A percentile compares a stretch with the other conserved stretches of the same genome.
Conservation (phyloP, 2,797 vertebrate species). For the Rallus crepitans region DNA sequence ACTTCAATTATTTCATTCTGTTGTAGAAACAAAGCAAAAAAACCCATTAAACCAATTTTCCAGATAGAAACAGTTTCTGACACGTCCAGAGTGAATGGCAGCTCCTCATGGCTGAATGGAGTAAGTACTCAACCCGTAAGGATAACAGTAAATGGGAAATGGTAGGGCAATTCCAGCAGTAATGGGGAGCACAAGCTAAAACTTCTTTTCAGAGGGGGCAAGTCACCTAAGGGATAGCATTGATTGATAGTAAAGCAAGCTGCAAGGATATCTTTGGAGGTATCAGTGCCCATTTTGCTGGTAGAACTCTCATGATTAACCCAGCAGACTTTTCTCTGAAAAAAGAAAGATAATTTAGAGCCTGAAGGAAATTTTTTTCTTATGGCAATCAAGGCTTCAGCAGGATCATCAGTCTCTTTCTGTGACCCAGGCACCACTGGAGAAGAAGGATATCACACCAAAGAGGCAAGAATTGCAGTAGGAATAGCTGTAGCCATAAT, state of each 20-base stretch:
- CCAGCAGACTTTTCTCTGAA: not conserved
- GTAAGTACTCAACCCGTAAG: not conserved
- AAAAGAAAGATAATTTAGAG: not conserved
- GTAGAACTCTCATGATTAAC: not conserved
- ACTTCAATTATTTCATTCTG: not conserved
- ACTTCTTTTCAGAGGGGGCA: not conserved
- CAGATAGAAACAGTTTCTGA: not conserved
- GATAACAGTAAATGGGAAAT: not conserved
- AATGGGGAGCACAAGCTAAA: not conserved
- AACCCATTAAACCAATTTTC: not conserved
- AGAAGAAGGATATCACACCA: not conserved
- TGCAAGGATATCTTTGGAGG: not conserved
- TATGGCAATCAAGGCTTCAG: not conserved
- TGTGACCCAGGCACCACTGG: not conserved
- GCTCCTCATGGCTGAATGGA: not conserved
- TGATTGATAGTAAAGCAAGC: not conserved
- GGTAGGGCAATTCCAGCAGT: not conserved
- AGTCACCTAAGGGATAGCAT: not conserved
- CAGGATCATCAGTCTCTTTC: not conserved
- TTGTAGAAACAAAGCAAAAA: not conserved
- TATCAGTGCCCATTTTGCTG: not conserved
- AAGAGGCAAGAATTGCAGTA: not conserved
- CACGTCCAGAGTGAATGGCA: not conserved
- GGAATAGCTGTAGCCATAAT: not conserved
- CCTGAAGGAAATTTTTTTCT: not conserved